Conservation (phyloP, 2,888 invertebrate genomes). For the Nasonovia ribisnigri region DNA sequence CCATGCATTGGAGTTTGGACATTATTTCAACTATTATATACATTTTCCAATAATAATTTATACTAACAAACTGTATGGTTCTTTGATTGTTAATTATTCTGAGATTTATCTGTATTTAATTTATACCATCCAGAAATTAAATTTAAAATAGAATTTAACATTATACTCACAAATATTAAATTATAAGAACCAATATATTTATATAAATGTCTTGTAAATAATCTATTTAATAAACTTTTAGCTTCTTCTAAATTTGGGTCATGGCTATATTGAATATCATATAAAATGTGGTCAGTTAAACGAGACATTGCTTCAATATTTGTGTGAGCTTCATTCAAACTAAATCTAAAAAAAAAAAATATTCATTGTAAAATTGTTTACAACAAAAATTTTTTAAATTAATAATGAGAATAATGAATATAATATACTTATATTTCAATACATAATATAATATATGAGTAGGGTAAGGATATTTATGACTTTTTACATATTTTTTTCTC, state of each 20-base stretch:
- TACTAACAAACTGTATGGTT: neutral
- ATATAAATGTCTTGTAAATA: constrained; percentile 65
- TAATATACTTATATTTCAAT: neutral
- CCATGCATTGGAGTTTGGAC: neutral
- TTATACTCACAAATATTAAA: constrained; percentile 60
- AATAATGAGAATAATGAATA: neutral
- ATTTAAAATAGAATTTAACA: neutral
- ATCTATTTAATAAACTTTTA: constrained; percentile 66
- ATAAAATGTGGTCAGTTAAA: constrained; percentile 69
- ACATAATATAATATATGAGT: neutral
- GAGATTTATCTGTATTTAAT: neutral
- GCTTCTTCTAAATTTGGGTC: constrained; percentile 66
- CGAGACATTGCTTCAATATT: constrained; percentile 68
- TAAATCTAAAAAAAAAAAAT: constrained; percentile 64
- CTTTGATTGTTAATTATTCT: neutral
- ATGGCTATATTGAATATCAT: constrained; percentile 68
- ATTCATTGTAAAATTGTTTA: neutral
- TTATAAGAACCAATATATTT: constrained; percentile 54
- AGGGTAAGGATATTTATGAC: neutral
- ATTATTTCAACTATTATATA: neutral
- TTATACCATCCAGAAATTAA: neutral
- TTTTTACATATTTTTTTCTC: neutral
- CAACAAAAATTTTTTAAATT: neutral
- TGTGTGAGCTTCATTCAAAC: constrained; percentile 68
- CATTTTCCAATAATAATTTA: neutral